Evolutionary conservation across 53 echinoderm and acorn worm genomes (phyloP).

Genomic region (Glandiceps talaboti): DNA sequence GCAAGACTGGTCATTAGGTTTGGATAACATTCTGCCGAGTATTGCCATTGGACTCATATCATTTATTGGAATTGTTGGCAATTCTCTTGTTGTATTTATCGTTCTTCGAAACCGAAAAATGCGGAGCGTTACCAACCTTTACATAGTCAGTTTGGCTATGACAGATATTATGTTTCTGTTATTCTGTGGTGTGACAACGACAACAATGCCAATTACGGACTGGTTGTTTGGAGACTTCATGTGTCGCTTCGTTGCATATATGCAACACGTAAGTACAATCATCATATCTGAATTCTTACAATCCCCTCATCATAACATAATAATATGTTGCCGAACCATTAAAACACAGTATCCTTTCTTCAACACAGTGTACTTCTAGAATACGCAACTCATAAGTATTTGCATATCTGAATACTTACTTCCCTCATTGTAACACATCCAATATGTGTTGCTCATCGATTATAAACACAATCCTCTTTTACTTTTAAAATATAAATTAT

Average conservation of each 20-base stretch:
- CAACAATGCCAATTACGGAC: neutral
- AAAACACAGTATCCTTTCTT: too few relatives aligned
- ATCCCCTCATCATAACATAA: too few relatives aligned
- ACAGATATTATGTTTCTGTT: neutral
- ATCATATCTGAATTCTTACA: too few relatives aligned
- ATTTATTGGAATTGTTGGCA: neutral
- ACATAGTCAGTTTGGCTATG: neutral
- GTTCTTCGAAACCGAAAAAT: neutral
- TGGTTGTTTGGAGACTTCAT: neutral
- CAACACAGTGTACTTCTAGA: too few relatives aligned
- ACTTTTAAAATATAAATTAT: too few relatives aligned
- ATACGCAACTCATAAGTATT: too few relatives aligned
- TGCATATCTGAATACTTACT: too few relatives aligned
- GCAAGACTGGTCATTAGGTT: neutral
- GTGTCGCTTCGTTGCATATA: neutral
- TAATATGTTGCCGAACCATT: too few relatives aligned
- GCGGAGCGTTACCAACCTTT: neutral
- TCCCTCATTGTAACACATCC: too few relatives aligned
- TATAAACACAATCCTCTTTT: too few relatives aligned
- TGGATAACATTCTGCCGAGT: neutral
- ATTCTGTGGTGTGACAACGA: neutral
- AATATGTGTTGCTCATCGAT: too few relatives aligned
- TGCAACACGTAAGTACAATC: neutral
- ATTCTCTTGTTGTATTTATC: neutral
- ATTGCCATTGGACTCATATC: neutral